Base-by-base conservation (phyloP, 2,888 invertebrate species). In the Drosophila lacicola region DNA sequence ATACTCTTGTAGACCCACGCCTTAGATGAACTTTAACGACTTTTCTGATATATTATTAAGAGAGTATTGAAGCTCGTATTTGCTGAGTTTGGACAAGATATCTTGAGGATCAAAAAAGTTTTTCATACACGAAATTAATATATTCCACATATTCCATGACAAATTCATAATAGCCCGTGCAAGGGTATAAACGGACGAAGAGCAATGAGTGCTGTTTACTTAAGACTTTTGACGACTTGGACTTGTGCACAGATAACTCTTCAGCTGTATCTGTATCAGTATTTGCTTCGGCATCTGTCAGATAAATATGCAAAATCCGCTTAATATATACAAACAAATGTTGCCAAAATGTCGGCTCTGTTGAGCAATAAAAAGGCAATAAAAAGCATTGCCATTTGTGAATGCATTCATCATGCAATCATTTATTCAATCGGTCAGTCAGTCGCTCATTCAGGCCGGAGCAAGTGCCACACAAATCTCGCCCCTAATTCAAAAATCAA, bases 401-500 rank as follows among this genome's bases (percentile, higher is more conserved):
- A 39, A 55, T 55, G 36, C 36, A 60, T 19, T 39, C 39, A 45
- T 5, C 11, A 64, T 14, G 36, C 60, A 50, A 3, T 54, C 45
- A 45, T 37, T 61, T 36, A n/a, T 2, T 47, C 42, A 41, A 33
- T 60, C 44, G 1, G 19, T n/a, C 64, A 67, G 39, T 49, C 58
- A 68, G 34, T 68, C 45, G 41, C 21, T 62, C 63, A 41, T 39
- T 37, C 49, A 61, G 42, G 37, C 19, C 29, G 11, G 5, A 34
- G 58, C 53, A 58, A 67, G 49, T 58, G 68, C 25, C 33, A 58
- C 14, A 61, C 42, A 53, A 77, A 77, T 75, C 77, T 77, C 39
- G 25, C 34, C n/a, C 42, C 72, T 68, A 72, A 77, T 77, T 75
- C 54, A 36, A 72, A 77, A 75, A 68, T 75, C 72, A 75, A 67